phyloP scores from a whole-genome alignment of 2,113 vertebrate genomes.

The Glaucidium brasilianum region DNA sequence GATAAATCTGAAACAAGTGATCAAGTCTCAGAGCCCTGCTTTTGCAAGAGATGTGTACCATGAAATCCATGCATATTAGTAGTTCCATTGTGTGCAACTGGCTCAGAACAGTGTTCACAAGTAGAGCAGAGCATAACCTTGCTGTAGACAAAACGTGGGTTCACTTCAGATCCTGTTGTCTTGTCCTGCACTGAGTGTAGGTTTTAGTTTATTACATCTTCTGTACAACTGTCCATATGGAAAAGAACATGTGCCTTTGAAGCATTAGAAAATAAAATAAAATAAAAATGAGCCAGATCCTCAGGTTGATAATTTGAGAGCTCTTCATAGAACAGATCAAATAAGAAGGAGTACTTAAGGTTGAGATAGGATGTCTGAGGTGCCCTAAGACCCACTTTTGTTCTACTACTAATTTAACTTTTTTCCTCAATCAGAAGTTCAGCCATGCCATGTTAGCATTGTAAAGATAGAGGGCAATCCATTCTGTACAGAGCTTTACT shows the following conservation, averaged over 20 bases:
- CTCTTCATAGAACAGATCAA: background rate
- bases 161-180: background rate
- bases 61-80: background rate
- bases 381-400: background rate
- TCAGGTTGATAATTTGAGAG: background rate
- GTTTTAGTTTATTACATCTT: background rate
- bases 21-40: background rate
- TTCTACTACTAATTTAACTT: background rate
- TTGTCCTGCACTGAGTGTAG: background rate
- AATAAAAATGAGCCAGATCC: background rate
- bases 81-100: background rate
- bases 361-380: background rate
- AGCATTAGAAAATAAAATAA: background rate
- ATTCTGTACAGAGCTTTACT: background rate
- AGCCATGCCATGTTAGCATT: background rate
- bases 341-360: background rate
- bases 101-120: background rate
- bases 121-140: background rate
- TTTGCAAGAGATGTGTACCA: background rate
- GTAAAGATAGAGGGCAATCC: background rate
- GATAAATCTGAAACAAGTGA: background rate
- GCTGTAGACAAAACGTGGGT: accelerated
- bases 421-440: background rate
- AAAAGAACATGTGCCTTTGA: background rate
- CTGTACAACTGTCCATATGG: background rate